Percentiles rank a stretch among this genome's conserved stretches.
phyloP scores from a whole-genome alignment of 2,797 vertebrate species.

The Onychomys torridus region DNA sequence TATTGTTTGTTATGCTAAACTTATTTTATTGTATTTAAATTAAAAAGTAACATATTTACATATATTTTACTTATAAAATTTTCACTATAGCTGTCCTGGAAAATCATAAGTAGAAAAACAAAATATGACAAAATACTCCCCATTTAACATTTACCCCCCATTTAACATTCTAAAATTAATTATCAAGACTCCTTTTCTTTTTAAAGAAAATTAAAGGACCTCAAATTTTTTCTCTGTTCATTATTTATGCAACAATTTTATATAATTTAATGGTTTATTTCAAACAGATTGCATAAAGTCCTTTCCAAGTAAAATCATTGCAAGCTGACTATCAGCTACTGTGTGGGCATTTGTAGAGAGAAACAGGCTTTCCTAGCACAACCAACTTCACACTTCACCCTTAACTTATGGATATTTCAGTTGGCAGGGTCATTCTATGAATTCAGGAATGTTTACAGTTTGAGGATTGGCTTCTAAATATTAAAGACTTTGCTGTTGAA shows the following conservation, averaged over 20 bases:
- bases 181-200: constrained; percentile 45
- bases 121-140: neutral
- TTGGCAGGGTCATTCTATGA: neutral
- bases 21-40: constrained; percentile 25
- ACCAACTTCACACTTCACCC: neutral
- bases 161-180: constrained; percentile 64
- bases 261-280: constrained; percentile 54
- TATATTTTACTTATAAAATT: neutral
- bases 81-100: neutral
- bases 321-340: neutral
- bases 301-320: constrained; percentile 33
- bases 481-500: neutral
- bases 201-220: constrained; percentile 71
- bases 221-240: constrained; percentile 53
- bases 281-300: neutral
- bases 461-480: neutral
- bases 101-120: constrained; percentile 52
- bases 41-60: no score
- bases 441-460: neutral
- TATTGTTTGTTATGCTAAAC: neutral
- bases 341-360: neutral
- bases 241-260: constrained; percentile 66
- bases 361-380: neutral
- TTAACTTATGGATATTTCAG: constrained; percentile 41
- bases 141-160: constrained; percentile 8